These are phyloP conservation scores for Campoletis sonorensis DNA, from an alignment of 1,140 invertebrate species.

Conservation along the genomic window DNA sequence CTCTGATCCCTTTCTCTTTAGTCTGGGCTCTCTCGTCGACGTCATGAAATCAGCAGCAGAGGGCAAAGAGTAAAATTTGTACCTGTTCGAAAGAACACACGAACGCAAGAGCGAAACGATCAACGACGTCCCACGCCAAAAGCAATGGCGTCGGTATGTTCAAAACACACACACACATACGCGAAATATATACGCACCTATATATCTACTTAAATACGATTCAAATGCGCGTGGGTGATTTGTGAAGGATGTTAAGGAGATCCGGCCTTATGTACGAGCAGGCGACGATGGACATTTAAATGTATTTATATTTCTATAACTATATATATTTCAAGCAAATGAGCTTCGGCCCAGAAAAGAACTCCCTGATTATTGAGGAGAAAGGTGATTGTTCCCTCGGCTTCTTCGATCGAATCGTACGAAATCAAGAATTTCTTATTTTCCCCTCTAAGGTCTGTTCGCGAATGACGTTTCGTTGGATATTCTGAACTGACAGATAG, in stretches of 20 bases:
- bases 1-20: constrained; percentile 30
- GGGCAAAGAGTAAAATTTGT: constrained; percentile 36
- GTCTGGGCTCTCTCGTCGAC: not conserved
- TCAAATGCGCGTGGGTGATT: constrained; percentile 53
- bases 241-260: constrained; percentile 49
- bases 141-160: constrained; percentile 21
- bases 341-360: constrained; percentile 4
- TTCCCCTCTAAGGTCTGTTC: too few relatives aligned
- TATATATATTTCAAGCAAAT: not conserved
- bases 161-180: not conserved
- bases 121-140: constrained; percentile 33
- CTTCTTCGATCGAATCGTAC: constrained; percentile 15
- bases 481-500: not conserved
- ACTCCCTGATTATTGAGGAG: constrained; percentile 4
- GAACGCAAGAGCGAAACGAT: constrained; percentile 11
- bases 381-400: not conserved
- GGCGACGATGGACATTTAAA: constrained; percentile 5
- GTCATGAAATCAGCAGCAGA: constrained; percentile 32
- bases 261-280: constrained; percentile 51
- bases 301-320: not conserved
- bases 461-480: not conserved
- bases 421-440: not conserved
- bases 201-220: not conserved
- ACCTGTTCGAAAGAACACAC: constrained; percentile 29
- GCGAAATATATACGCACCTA: not conserved